Percentiles rank a stretch among this genome's conserved stretches.
phyloP scores from a whole-genome alignment of 2,888 invertebrate species.

The Andricus quercusramuli region DNA sequence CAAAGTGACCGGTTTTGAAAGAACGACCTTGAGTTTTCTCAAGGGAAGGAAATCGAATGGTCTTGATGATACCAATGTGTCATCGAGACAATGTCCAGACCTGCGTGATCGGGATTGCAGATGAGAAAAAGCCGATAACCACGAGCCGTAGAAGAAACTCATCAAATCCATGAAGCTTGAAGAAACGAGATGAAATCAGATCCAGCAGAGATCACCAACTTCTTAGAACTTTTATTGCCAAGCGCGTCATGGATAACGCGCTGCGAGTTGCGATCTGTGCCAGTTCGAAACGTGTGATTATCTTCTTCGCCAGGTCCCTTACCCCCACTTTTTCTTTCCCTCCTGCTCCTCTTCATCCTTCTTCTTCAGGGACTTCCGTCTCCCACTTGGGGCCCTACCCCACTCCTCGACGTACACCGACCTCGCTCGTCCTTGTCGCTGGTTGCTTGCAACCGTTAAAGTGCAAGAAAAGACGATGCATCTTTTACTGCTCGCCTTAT shows the following conservation, averaged over 20 bases:
- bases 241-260: slow-evolving; percentile 5
- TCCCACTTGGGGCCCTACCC: slow-evolving; percentile 31
- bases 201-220: slow-evolving; percentile 14
- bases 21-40: slow-evolving; percentile 39
- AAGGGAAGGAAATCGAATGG: slow-evolving; percentile 37
- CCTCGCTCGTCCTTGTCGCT: slow-evolving; percentile 58
- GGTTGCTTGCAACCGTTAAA: slow-evolving; percentile 59
- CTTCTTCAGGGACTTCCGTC: slow-evolving; percentile 17
- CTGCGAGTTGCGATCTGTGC: slow-evolving; percentile 49
- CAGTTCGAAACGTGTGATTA: slow-evolving; percentile 46
- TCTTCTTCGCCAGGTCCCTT: slow-evolving; percentile 11
- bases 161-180: slow-evolving; percentile 42
- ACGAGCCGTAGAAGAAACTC: slow-evolving; percentile 43
- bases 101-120: slow-evolving; percentile 42
- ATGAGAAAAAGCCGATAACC: slow-evolving; percentile 45
- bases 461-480: slow-evolving; percentile 53
- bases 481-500: slow-evolving; percentile 51
- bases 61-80: slow-evolving; percentile 43
- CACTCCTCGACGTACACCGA: slow-evolving; percentile 47
- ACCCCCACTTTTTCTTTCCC: background rate
- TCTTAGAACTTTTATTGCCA: slow-evolving; percentile 32
- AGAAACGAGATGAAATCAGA: slow-evolving; percentile 43
- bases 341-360: background rate
- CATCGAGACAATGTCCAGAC: slow-evolving; percentile 47
- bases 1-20: slow-evolving; percentile 35